Evolutionary conservation across 2,113 vertebrate genomes (phyloP).

Genomic region (Psophia crepitans): DNA sequence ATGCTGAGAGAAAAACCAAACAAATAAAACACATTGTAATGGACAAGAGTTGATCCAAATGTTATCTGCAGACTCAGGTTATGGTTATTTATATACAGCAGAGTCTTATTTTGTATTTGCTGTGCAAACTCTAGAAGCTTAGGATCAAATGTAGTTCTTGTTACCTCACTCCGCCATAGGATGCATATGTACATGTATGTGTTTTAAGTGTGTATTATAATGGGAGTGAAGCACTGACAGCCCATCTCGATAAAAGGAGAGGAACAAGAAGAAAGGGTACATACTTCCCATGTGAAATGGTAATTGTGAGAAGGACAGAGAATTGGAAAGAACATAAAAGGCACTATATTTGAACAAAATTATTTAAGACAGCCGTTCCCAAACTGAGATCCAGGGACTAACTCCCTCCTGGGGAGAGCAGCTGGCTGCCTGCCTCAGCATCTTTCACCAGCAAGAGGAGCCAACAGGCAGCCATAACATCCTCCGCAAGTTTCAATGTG

Average conservation of each 20-base stretch:
- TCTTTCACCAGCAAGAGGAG: constrained; percentile 47
- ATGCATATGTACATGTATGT: rapidly evolving
- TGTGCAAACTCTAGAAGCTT: neutral
- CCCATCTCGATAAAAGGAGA: neutral
- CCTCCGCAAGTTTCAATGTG: neutral
- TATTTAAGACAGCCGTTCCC: constrained; percentile 59
- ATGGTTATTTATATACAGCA: neutral
- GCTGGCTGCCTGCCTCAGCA: constrained; percentile 49
- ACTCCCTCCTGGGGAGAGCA: constrained; percentile 52
- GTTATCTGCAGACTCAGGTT: neutral
- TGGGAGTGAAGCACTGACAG: neutral
- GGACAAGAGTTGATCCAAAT: neutral
- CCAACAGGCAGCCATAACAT: constrained; percentile 41
- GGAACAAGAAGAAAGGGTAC: constrained; percentile 27
- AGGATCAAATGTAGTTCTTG: neutral
- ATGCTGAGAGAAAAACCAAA: neutral
- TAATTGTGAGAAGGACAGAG: neutral
- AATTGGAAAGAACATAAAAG: constrained; percentile 58
- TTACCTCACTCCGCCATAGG: neutral
- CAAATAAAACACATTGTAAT: neutral
- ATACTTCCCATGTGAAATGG: constrained; percentile 37
- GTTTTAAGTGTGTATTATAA: neutral
- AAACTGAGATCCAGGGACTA: constrained; percentile 52
- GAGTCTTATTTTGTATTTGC: neutral
- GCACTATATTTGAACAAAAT: constrained; percentile 58